Evolutionary conservation across 2,113 vertebrate genomes (phyloP).

Genomic region (Alligator sinensis): DNA sequence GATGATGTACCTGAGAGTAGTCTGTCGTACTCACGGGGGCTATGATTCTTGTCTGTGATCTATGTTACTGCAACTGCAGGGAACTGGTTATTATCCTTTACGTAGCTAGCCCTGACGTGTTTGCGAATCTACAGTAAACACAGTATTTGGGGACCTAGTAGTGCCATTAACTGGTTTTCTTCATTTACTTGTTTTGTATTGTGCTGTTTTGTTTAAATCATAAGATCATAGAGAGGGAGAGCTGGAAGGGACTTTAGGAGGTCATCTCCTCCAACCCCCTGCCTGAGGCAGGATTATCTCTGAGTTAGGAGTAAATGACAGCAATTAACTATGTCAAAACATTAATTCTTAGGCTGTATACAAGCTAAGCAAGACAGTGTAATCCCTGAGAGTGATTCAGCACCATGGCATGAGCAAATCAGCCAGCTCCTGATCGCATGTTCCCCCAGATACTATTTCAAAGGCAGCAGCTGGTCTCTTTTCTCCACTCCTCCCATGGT

Average conservation of each 20-base stretch:
- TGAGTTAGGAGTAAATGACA: neutral
- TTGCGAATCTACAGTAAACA: neutral
- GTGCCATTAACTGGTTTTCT: neutral
- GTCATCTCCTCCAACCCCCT: too few relatives aligned
- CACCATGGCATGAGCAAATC: neutral
- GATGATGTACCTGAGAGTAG: neutral
- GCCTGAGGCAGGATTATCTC: too few relatives aligned
- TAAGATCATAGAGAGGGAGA: too few relatives aligned
- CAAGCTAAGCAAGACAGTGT: neutral
- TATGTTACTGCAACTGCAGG: neutral
- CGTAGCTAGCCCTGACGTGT: neutral
- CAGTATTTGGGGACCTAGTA: rapidly evolving
- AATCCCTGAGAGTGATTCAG: neutral
- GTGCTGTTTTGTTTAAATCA: neutral
- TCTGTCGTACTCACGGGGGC: neutral
- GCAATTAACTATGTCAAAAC: neutral
- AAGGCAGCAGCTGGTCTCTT: neutral
- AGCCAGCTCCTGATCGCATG: neutral
- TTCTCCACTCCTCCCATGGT: neutral
- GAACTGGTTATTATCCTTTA: neutral
- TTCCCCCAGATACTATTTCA: neutral
- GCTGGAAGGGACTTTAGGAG: too few relatives aligned
- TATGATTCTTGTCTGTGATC: neutral
- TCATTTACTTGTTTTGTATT: neutral
- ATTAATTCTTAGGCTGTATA: neutral